Percentiles rank a stretch among this genome's conserved stretches.
These are phyloP conservation scores for Perca flavescens DNA, from an alignment of 2,113 vertebrate species.

Conservation along the genomic window DNA sequence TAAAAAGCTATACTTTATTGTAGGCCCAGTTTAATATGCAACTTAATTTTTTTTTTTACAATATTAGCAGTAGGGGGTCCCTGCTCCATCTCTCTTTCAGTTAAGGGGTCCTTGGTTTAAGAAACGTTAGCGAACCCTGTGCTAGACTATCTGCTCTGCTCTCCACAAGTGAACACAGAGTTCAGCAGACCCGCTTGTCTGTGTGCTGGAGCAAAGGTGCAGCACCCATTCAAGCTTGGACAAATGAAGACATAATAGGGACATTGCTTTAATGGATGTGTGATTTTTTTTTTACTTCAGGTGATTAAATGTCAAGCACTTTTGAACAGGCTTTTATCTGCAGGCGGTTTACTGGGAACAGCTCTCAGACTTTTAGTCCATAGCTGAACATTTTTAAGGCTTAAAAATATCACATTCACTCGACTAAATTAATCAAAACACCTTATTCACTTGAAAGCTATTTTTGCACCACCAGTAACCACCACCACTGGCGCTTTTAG, in stretches of 20 bases:
- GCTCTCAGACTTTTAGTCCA: constrained; percentile 22
- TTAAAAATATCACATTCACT: constrained; percentile 19
- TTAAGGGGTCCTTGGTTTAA: no score
- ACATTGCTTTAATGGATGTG: not conserved
- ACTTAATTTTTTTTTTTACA: no score
- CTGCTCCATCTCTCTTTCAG: no score
- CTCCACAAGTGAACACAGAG: not conserved
- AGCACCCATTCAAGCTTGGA: not conserved
- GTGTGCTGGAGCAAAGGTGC: not conserved
- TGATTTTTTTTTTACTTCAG: not conserved
- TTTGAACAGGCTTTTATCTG: constrained; percentile 39
- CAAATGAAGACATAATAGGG: not conserved
- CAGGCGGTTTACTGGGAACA: not conserved
- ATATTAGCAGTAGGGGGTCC: no score
- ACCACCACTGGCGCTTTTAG: constrained; percentile 26
- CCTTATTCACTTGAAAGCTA: constrained; percentile 30
- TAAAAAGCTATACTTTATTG: no score
- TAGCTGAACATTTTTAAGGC: constrained; percentile 2
- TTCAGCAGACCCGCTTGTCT: not conserved
- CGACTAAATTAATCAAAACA: constrained; percentile 32
- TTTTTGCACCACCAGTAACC: constrained; percentile 7
- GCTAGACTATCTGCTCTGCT: not conserved
- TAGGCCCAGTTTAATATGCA: no score
- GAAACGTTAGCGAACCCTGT: no score
- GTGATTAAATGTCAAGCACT: constrained; percentile 41